Conservation (phyloP, 2,113 vertebrate genomes). For the Pseudonaja textilis region DNA sequence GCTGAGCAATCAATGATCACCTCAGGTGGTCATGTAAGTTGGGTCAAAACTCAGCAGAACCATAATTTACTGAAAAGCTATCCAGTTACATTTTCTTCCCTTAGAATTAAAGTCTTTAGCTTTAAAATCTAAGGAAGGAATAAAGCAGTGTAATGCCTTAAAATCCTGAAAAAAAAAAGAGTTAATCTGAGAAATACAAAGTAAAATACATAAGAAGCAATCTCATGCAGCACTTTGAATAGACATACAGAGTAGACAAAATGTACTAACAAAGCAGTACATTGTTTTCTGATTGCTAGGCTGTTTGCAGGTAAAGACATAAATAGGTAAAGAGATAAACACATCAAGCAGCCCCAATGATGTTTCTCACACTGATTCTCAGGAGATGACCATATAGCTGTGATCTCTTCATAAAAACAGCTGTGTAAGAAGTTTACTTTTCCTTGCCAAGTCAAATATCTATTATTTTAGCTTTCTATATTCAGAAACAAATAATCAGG, state of each 20-base stretch:
- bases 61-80: background rate
- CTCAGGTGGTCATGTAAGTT: background rate
- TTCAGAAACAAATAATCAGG: background rate
- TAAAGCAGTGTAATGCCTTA: background rate
- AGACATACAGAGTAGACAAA: background rate
- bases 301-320: background rate
- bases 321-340: background rate
- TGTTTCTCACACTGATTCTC: background rate
- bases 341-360: background rate
- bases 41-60: background rate
- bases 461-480: background rate
- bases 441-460: background rate
- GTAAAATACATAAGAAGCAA: background rate
- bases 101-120: background rate
- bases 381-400: background rate
- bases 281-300: background rate
- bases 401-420: background rate
- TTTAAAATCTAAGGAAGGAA: background rate
- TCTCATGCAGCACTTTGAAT: background rate
- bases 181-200: background rate
- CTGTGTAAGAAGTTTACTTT: background rate
- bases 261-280: background rate
- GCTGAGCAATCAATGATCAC: background rate
- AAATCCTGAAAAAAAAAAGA: background rate
- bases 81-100: background rate